Evolutionary conservation across 2,888 invertebrate species (phyloP).

Genomic region (Aleiodes leptofemur): DNA sequence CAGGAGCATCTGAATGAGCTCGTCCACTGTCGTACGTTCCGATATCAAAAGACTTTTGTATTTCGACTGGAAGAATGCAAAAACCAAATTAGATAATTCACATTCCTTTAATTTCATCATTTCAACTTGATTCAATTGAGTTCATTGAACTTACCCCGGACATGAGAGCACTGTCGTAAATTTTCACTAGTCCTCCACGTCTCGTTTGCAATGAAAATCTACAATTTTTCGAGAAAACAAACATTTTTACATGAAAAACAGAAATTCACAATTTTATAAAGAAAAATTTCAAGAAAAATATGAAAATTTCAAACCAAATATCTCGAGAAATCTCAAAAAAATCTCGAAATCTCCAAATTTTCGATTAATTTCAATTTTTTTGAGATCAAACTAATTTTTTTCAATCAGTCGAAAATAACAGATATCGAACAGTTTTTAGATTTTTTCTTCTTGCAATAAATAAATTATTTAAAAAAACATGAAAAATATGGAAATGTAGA

Average conservation of each 20-base stretch:
- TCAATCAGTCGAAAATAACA: too few species aligned
- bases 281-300: too few species aligned
- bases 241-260: constrained; percentile 11
- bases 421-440: too few species aligned
- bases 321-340: too few species aligned
- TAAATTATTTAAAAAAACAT: too few species aligned
- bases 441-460: too few species aligned
- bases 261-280: background rate
- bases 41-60: constrained; percentile 94
- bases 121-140: background rate
- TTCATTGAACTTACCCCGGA: constrained; percentile 78
- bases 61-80: constrained; percentile 80
- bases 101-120: background rate
- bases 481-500: too few species aligned
- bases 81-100: constrained; percentile 1
- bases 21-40: constrained; percentile 92
- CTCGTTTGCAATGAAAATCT: constrained; percentile 92
- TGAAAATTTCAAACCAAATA: background rate
- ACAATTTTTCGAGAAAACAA: constrained; percentile 63
- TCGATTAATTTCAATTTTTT: too few species aligned
- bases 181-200: constrained; percentile 93
- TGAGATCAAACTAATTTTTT: too few species aligned
- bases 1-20: constrained; percentile 88
- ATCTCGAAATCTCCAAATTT: too few species aligned
- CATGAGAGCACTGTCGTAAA: constrained; percentile 94